Evolutionary conservation across 2,797 vertebrate species (phyloP).

Genomic region (Holocentrus rufus): DNA sequence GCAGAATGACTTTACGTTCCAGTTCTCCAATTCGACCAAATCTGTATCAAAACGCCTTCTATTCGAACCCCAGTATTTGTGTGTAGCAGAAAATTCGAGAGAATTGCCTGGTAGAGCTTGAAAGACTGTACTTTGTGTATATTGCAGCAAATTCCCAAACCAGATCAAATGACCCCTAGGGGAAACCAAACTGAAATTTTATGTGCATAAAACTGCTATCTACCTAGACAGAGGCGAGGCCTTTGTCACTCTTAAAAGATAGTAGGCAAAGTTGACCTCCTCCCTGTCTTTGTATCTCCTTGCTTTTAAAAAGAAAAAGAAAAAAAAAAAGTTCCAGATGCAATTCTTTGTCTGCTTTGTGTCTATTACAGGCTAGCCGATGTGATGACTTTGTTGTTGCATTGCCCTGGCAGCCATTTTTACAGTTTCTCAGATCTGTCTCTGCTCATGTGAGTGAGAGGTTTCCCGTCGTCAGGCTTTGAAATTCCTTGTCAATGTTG

Average conservation of each 20-base stretch:
- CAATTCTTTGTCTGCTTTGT: slow-evolving; percentile 60
- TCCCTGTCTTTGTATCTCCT: slow-evolving; percentile 62
- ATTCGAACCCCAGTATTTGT: slow-evolving; percentile 26
- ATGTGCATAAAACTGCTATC: slow-evolving; percentile 71
- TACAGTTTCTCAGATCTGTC: slow-evolving; percentile 56
- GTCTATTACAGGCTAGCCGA: slow-evolving; percentile 59
- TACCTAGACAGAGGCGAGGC: slow-evolving; percentile 51
- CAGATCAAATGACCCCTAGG: slow-evolving; percentile 49
- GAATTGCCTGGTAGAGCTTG: slow-evolving; percentile 44
- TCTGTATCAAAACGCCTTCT: slow-evolving; percentile 35
- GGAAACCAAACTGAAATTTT: slow-evolving; percentile 70
- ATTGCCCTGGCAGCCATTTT: slow-evolving; percentile 60
- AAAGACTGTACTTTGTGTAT: slow-evolving; percentile 35
- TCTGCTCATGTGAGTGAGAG: slow-evolving; percentile 52
- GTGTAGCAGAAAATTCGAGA: slow-evolving; percentile 46
- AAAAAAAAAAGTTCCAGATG: slow-evolving; percentile 50
- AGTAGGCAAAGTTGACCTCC: slow-evolving; percentile 37
- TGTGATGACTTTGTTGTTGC: slow-evolving; percentile 58
- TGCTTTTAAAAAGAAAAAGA: slow-evolving; percentile 44
- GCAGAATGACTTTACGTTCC: slow-evolving; percentile 52
- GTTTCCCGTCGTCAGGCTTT: slow-evolving; percentile 65
- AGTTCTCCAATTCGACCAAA: slow-evolving; percentile 37
- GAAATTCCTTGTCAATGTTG: slow-evolving; percentile 57
- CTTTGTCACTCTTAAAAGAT: slow-evolving; percentile 29
- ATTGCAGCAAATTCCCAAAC: slow-evolving; percentile 40